phyloP scores from a whole-genome alignment of 2,888 invertebrate genomes.

The Romanomermis culicivorax region DNA sequence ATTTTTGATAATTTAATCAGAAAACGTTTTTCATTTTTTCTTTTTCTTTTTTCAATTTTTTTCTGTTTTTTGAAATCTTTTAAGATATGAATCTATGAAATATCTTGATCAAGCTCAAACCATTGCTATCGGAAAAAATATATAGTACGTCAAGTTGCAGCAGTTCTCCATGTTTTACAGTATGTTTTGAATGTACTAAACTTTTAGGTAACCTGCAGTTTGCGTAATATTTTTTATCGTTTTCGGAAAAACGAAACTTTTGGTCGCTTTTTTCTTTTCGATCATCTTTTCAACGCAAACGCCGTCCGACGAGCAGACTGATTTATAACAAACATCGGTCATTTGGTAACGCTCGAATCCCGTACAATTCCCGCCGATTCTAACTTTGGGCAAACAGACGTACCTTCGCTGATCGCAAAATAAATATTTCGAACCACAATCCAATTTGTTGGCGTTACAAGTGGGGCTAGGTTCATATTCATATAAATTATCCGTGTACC shows the following conservation, averaged over 20 bases:
- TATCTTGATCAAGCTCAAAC: too few relatives aligned
- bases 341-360: conserved; percentile 14
- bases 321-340: conserved; percentile 16
- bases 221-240: too few relatives aligned
- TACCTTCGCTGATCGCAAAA: conserved; percentile 18
- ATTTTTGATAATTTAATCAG: too few relatives aligned
- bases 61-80: too few relatives aligned
- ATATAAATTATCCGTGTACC: background rate
- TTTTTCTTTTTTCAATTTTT: too few relatives aligned
- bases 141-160: too few relatives aligned
- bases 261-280: background rate
- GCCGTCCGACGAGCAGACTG: conserved; percentile 18
- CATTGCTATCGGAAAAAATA: too few relatives aligned
- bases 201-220: too few relatives aligned
- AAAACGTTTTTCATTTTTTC: too few relatives aligned
- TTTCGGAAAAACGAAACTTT: background rate
- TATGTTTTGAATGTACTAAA: too few relatives aligned
- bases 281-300: conserved; percentile 12
- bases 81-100: too few relatives aligned
- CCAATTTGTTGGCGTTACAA: background rate
- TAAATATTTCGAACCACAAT: conserved; percentile 9
- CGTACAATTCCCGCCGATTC: conserved; percentile 19
- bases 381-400: conserved; percentile 20
- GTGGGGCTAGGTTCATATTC: background rate
- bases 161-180: too few relatives aligned